These are phyloP conservation scores for Oncorhynchus keta DNA, from an alignment of 2,113 vertebrate genomes.

Conservation along the genomic window DNA sequence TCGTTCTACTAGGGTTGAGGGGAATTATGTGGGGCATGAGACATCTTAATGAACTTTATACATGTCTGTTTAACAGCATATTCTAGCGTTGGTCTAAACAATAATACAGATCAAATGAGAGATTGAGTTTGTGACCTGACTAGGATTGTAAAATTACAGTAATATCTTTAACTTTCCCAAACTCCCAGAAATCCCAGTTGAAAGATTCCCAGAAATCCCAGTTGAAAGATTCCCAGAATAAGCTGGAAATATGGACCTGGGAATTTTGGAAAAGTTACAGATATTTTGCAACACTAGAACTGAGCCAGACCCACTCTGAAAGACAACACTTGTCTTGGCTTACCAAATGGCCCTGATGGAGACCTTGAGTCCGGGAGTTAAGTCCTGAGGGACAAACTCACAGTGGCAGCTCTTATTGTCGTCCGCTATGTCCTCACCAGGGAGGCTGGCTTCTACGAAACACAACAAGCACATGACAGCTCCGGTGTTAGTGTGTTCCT, in stretches of 20 bases:
- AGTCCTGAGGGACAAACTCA: constrained; percentile 92
- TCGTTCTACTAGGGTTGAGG: too few relatives aligned
- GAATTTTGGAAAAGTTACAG: too few relatives aligned
- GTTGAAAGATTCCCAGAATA: too few relatives aligned
- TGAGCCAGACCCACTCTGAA: too few relatives aligned
- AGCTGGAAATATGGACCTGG: too few relatives aligned
- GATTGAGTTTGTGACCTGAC: background rate
- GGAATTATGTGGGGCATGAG: too few relatives aligned
- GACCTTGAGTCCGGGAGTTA: constrained; percentile 93
- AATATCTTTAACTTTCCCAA: too few relatives aligned
- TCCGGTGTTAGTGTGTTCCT: constrained; percentile 30
- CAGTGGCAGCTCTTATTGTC: constrained; percentile 97
- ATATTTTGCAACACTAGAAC: too few relatives aligned
- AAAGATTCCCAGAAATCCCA: background rate
- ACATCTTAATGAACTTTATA: too few relatives aligned
- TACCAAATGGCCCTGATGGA: constrained; percentile 97
- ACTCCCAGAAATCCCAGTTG: background rate
- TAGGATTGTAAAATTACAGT: too few relatives aligned
- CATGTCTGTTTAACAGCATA: background rate
- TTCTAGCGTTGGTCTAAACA: background rate
- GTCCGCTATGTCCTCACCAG: constrained; percentile 88
- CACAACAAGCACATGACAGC: constrained; percentile 38
- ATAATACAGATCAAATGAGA: background rate
- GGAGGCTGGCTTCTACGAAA: constrained; percentile 86
- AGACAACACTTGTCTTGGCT: constrained; percentile 33